phyloP scores from a whole-genome alignment of 2,888 invertebrate species.

The Erannis defoliaria region DNA sequence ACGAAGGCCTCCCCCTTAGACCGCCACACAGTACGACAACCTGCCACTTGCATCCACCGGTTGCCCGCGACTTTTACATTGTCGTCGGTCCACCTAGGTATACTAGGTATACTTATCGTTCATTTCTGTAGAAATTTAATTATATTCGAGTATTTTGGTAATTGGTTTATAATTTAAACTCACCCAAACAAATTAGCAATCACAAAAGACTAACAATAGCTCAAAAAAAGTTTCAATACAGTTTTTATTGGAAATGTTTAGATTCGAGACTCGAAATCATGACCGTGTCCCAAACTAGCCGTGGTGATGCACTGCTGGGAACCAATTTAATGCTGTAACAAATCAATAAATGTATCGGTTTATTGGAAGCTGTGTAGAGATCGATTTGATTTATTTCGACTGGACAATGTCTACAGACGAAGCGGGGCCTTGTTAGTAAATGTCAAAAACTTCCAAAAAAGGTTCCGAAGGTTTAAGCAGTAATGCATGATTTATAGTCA shows the following conservation, averaged over 20 bases:
- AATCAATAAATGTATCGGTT: constrained; percentile 86
- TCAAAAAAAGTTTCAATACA: constrained; percentile 58
- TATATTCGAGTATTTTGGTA: not conserved
- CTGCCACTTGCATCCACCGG: no score
- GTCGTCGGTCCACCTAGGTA: no score
- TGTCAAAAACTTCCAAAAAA: constrained; percentile 72
- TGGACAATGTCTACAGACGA: constrained; percentile 74
- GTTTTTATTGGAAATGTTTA: constrained; percentile 59
- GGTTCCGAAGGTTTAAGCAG: constrained; percentile 34
- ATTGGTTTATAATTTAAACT: constrained; percentile 12
- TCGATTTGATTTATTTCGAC: constrained; percentile 83
- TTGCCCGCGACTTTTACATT: no score
- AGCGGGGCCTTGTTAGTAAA: constrained; percentile 83
- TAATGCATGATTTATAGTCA: constrained; percentile 30
- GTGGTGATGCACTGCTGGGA: constrained; percentile 79
- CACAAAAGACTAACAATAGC: constrained; percentile 57
- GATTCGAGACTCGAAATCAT: constrained; percentile 61
- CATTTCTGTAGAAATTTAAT: no score
- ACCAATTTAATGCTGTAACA: constrained; percentile 86
- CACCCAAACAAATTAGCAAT: constrained; percentile 56
- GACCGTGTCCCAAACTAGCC: constrained; percentile 70
- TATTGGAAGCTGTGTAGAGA: constrained; percentile 85
- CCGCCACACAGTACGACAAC: no score
- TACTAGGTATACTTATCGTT: no score
- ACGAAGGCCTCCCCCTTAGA: no score